A percentile compares a stretch with the other conserved stretches of the same genome.
Evolutionary conservation across 2,113 vertebrate species (phyloP).

Genomic region (Rhinolophus sinicus): DNA sequence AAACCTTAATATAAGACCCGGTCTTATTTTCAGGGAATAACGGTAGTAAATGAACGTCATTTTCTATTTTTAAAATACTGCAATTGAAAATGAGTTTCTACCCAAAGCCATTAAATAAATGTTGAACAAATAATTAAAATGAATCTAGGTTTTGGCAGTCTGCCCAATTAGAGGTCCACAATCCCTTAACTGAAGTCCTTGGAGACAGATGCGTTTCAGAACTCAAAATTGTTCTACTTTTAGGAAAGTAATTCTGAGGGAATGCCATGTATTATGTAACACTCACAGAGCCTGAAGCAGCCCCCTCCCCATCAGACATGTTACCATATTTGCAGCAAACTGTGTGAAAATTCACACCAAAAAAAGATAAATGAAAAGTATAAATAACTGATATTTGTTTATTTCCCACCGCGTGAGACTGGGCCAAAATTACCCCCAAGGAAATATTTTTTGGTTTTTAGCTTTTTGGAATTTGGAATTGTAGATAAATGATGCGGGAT

Average conservation of each 20-base stretch:
- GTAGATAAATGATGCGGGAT: not conserved
- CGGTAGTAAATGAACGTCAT: not conserved
- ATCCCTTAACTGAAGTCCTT: slow-evolving; percentile 34
- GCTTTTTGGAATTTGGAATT: not conserved
- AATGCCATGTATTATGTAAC: not conserved
- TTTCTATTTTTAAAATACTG: not conserved
- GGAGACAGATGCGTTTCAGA: not conserved
- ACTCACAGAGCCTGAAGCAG: not conserved
- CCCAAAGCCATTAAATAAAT: slow-evolving; percentile 70
- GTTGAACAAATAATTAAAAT: slow-evolving; percentile 69
- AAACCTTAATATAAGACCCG: too few relatives aligned
- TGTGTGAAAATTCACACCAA: slow-evolving; percentile 35
- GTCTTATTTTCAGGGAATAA: too few relatives aligned
- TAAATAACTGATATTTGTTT: not conserved
- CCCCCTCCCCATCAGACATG: not conserved
- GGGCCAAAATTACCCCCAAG: not conserved
- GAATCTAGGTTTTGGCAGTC: not conserved
- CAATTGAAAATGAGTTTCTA: slow-evolving; percentile 32
- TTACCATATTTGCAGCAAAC: slow-evolving; percentile 33
- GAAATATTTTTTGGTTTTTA: not conserved
- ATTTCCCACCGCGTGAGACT: not conserved
- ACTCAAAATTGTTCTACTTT: slow-evolving; percentile 36
- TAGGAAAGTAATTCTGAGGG: not conserved
- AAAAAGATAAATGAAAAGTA: not conserved
- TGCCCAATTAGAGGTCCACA: slow-evolving; percentile 16